phyloP scores from a whole-genome alignment of 2,797 vertebrate genomes.

The Gephyroberyx darwinii region DNA sequence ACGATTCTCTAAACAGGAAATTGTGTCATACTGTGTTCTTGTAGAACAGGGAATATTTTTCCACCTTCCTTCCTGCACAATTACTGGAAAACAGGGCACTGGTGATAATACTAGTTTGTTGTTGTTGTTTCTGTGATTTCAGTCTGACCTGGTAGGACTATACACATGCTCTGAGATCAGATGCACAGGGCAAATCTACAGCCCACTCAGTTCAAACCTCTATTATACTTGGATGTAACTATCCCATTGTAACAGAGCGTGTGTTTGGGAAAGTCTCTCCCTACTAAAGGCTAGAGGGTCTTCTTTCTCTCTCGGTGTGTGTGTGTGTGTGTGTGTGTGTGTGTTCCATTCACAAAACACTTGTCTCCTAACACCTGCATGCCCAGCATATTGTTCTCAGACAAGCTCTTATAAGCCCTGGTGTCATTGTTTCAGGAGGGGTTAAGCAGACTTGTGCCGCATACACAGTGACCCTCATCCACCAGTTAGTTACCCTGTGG shows the following conservation, averaged over 20 bases:
- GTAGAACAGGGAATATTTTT: background rate
- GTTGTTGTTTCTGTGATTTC: constrained; percentile 7
- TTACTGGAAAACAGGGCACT: background rate
- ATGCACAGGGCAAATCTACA: constrained; percentile 27
- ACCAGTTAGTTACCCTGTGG: constrained; percentile 56
- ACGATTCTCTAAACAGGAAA: constrained; percentile 29
- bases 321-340: constrained; percentile 60
- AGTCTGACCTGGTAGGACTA: background rate
- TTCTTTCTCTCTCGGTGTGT: constrained; percentile 50
- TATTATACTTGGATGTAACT: constrained; percentile 81
- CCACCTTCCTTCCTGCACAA: background rate
- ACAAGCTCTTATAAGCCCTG: constrained; percentile 68
- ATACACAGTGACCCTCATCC: constrained; percentile 83
- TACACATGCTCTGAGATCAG: constrained; percentile 40
- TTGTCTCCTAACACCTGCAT: constrained; percentile 75
- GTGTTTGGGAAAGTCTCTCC: constrained; percentile 80
- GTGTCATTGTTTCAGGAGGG: constrained; percentile 74
- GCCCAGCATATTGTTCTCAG: constrained; percentile 71
- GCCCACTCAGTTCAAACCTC: constrained; percentile 67
- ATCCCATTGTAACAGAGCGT: constrained; percentile 82
- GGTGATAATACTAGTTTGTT: background rate
- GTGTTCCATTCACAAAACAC: constrained; percentile 68
- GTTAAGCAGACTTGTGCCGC: constrained; percentile 64
- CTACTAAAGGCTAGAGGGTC: constrained; percentile 70
- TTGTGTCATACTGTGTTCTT: constrained; percentile 15